phyloP scores from a whole-genome alignment of 2,113 vertebrate genomes.

The Ceuthmochares aereus region DNA sequence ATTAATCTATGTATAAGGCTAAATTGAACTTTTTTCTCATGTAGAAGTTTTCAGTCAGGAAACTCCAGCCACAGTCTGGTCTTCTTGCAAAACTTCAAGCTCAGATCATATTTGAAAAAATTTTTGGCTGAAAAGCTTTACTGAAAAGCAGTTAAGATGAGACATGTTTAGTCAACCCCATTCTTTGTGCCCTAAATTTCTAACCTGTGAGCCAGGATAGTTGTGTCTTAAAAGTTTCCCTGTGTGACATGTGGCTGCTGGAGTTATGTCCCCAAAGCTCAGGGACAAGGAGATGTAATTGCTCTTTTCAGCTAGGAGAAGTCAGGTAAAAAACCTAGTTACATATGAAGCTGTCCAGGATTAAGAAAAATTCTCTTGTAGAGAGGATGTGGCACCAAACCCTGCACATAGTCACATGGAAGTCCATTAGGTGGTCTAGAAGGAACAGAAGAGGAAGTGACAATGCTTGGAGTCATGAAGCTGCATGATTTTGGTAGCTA shows the following conservation, averaged over 20 bases:
- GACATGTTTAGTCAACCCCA: neutral
- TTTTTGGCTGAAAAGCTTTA: neutral
- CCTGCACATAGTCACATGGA: neutral
- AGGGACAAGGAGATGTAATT: neutral
- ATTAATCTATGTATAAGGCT: neutral
- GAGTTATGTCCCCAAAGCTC: neutral
- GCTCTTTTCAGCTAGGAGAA: neutral
- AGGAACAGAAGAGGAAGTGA: neutral
- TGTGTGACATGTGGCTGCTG: neutral
- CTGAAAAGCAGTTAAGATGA: neutral
- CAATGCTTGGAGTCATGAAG: neutral
- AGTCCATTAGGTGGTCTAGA: fast-evolving
- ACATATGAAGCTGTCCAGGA: neutral
- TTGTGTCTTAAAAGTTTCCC: neutral
- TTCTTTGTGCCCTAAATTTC: neutral
- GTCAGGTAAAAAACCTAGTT: neutral
- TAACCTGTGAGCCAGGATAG: neutral
- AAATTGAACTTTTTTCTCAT: neutral
- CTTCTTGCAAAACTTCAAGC: neutral
- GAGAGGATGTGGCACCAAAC: neutral
- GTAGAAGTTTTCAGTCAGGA: neutral
- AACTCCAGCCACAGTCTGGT: neutral
- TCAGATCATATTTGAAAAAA: neutral
- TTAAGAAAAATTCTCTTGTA: neutral
- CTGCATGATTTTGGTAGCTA: neutral